A percentile compares a stretch with the other conserved stretches of the same genome.
Conservation (phyloP, 2,113 vertebrate genomes). For the Prochilodus magdalenae region DNA sequence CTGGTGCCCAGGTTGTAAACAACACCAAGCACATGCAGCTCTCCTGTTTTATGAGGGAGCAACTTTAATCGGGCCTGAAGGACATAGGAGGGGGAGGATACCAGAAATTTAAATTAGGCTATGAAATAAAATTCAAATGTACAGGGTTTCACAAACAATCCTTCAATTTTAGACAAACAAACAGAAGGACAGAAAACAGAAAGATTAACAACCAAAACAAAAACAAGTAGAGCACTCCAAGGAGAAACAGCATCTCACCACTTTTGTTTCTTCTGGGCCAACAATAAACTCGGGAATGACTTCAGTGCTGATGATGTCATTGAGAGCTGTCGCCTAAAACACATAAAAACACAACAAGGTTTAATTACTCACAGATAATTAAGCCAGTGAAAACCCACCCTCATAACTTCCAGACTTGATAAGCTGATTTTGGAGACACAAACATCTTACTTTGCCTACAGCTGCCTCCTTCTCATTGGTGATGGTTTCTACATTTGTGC, state of each 20-base stretch:
- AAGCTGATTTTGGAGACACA: neutral
- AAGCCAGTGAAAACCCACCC: neutral
- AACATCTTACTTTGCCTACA: constrained; percentile 24
- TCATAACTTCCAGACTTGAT: neutral
- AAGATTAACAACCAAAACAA: neutral
- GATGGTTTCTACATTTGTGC: constrained; percentile 74
- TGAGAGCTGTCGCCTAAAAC: constrained; percentile 72
- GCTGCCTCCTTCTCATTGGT: constrained; percentile 78
- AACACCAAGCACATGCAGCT: constrained; percentile 91
- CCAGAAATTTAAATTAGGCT: neutral
- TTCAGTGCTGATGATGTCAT: constrained; percentile 86
- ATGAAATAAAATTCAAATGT: neutral
- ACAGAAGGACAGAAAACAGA: neutral
- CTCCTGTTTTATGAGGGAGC: constrained; percentile 92
- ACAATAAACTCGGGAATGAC: constrained; percentile 90
- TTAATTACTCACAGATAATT: constrained; percentile 5
- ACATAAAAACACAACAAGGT: neutral
- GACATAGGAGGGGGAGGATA: fast-evolving
- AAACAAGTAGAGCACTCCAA: neutral
- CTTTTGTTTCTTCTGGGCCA: constrained; percentile 91
- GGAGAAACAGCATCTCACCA: constrained; percentile 76
- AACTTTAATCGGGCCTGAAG: constrained; percentile 93
- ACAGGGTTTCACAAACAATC: neutral
- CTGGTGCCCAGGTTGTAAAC: constrained; percentile 89
- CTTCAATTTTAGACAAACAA: neutral